Conservation (phyloP, 2,888 invertebrate species). For the Chymomyza amoena region DNA sequence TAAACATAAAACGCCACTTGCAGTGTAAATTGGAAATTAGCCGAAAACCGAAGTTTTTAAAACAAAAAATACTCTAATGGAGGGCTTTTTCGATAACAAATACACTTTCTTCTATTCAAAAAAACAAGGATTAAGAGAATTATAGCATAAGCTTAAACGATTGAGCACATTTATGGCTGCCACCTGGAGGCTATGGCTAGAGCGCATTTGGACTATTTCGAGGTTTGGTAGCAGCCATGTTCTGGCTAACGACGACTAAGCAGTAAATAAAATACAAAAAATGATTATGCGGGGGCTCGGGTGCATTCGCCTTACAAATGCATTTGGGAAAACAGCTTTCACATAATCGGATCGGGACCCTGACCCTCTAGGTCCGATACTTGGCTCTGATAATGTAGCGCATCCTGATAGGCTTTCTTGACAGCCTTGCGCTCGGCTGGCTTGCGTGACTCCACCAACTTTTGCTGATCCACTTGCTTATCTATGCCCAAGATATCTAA, state of each 20-base stretch:
- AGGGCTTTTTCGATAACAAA: conserved; percentile 54
- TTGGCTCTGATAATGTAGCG: conserved; percentile 89
- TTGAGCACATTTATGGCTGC: not conserved
- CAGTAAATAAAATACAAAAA: conserved; percentile 21
- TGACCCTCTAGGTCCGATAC: conserved; percentile 80
- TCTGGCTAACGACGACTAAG: not conserved
- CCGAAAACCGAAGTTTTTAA: not conserved
- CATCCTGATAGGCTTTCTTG: conserved; percentile 95
- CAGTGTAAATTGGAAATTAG: conserved; percentile 15
- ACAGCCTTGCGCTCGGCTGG: conserved; percentile 96
- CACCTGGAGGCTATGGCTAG: conserved; percentile 2
- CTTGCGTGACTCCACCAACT: conserved; percentile 91
- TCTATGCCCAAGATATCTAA: conserved; percentile 88
- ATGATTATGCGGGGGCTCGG: conserved; percentile 5
- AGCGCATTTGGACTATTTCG: conserved; percentile 26
- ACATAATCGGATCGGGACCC: conserved; percentile 79
- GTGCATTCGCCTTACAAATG: conserved; percentile 38
- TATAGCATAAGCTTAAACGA: conserved; percentile 13
- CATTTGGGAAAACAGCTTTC: conserved; percentile 72
- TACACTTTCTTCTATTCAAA: conserved; percentile 3
- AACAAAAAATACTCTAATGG: conserved; percentile 66
- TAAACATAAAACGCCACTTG: conserved; percentile 17
- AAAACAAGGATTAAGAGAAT: conserved; percentile 19
- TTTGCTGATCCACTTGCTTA: conserved; percentile 85
- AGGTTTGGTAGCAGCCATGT: conserved; percentile 7